Evolutionary conservation across 2,113 vertebrate species (phyloP), one percentile per base, ranked within the genome.

Genomic region (Macrotus californicus): DNA sequence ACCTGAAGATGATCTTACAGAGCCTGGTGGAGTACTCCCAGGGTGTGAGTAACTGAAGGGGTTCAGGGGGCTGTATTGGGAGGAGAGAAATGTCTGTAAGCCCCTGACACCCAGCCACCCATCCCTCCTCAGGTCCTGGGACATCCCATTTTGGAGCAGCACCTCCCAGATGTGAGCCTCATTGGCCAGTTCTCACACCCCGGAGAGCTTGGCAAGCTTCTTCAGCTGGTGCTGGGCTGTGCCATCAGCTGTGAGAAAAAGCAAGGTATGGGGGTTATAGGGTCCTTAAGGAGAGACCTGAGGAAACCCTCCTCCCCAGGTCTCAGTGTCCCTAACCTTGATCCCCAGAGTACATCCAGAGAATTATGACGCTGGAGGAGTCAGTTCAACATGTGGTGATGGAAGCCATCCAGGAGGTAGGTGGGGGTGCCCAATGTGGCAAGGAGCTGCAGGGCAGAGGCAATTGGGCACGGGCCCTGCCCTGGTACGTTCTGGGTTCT

Each of bases 381-480:
- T 99, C 99, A 0, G 99, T 99, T 92, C 99, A 99, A 97, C 99
- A 99, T 1, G 98, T 99, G 36, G 99, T 99, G 96, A 99, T 99
- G 99, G 98, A 99, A 48, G 99, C 99, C 95, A 99, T 99, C 96
- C 99, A 99, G 96, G 99, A 99, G 98, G 99, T 99, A 97, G 97
- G 98, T 50, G 10, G 39, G 24, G n/a, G 29, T 54, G 31, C 31
- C 79, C 19, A 36, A 0, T 24, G 52, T 72, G 69, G 54, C 24
- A 18, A 19, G 46, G 86, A 46, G 39, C 10, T 14, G 80, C 16
- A 9, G 56, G 59, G n/a, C 76, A 81, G 52, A 92, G 66, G 80
- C 19, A 36, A 18, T 48, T 91, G 82, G 91, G 48, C 75, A 54
- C 19, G 75, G 29, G 34, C 59, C 46, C n/a, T 54, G 72, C 56